phyloP scores from a whole-genome alignment of 2,888 invertebrate genomes.

The Tipula lateralis region DNA sequence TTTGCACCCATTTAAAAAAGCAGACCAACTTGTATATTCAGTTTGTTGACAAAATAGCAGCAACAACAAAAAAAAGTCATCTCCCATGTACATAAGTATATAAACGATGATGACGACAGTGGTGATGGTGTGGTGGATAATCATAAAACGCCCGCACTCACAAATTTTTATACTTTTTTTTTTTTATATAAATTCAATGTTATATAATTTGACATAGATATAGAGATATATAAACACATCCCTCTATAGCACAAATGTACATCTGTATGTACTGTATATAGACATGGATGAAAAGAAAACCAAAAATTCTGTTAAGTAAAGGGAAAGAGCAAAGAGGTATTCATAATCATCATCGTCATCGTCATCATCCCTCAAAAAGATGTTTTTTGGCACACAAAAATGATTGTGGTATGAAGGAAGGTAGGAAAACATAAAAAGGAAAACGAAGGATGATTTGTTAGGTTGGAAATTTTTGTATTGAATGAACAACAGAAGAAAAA shows the following conservation, averaged over 20 bases:
- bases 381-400: not conserved
- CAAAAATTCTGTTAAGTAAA: slow-evolving; percentile 20
- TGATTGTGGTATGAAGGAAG: not conserved
- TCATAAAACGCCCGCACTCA: slow-evolving; percentile 3
- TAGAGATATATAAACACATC: not conserved
- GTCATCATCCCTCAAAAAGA: not conserved
- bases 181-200: not conserved
- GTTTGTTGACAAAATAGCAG: not conserved
- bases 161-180: not conserved
- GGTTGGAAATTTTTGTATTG: slow-evolving; percentile 13
- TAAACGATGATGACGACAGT: not conserved
- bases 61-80: not conserved
- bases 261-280: not conserved
- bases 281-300: not conserved
- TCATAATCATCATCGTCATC: slow-evolving; percentile 14
- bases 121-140: not conserved
- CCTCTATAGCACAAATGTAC: not conserved
- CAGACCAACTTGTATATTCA: not conserved
- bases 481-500: not conserved
- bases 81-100: not conserved
- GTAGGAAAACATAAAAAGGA: not conserved
- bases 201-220: slow-evolving; percentile 26
- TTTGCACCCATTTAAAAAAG: slow-evolving; percentile 11
- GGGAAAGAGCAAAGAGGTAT: not conserved
- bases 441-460: slow-evolving; percentile 25